Evolutionary conservation across 2,113 vertebrate genomes (phyloP), one percentile per base, ranked within the genome.

Genomic region (Pardalotus punctatus): DNA sequence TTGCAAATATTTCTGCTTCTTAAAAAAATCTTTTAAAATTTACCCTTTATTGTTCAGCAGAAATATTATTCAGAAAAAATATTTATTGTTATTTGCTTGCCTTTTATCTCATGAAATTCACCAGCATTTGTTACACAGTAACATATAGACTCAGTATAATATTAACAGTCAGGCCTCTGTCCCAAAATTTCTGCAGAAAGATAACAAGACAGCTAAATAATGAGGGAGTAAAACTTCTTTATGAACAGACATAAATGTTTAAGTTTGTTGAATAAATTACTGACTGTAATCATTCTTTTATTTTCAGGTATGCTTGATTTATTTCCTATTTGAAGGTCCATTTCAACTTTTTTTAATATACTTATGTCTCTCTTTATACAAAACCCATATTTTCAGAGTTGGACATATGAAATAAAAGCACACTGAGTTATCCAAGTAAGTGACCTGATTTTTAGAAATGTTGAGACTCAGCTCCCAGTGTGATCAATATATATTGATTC

Each of bases 401-500:
- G 65, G 35, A 65, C 6, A 2, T 51, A 38, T 65, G 29, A 91
- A 93, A 51, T 70, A 86, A 93, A 66, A 90, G 47, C 28, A 83
- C 65, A 40, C 6, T 28, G 61, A 84, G 33, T 42, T 66, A 93
- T 73, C 42, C 17, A 77, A 90, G 73, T 36, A 88, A 93, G 85
- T 64, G 79, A 93, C 82, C 60, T 81, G 67, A 71, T 94, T 96
- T 95, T 92, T 66, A 65, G 62, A 92, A 92, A 93, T 71, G 47
- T 56, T 90, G 77, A 90, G 64, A 67, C 56, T 88, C 86, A 92
- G 60, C 60, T 94, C 20, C 51, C 20, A 53, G 29, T 57, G 20
- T 86, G 80, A 94, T 94, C 93, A 70, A 97, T 93, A 77, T 43
- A 13, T 78, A 96, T 93, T 56, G 90, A 96, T 93, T 94, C 82